Percentiles rank a stretch among this genome's conserved stretches.
phyloP scores from a whole-genome alignment of 1,140 invertebrate genomes.

The Drosophila orena region DNA sequence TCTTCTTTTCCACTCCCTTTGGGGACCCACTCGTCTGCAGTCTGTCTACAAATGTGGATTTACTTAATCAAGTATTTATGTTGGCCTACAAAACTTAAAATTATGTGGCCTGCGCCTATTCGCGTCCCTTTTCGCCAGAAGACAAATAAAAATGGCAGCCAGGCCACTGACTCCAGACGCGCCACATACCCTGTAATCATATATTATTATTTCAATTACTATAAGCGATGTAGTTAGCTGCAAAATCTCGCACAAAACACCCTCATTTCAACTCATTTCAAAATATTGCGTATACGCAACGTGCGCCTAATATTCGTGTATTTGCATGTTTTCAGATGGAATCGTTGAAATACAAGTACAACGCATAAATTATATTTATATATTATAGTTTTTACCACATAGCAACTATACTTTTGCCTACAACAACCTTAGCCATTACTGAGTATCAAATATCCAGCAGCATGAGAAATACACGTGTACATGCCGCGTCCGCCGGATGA shows the following conservation, averaged over 20 bases:
- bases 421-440: too few relatives aligned
- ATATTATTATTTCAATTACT: too few relatives aligned
- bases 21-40: conserved; percentile 40
- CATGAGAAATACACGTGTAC: conserved; percentile 18
- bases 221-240: too few relatives aligned
- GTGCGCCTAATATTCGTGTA: too few relatives aligned
- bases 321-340: too few relatives aligned
- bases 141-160: conserved; percentile 49
- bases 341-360: too few relatives aligned
- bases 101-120: conserved; percentile 45
- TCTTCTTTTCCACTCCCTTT: neutral
- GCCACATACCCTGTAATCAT: neutral
- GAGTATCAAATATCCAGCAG: conserved; percentile 12
- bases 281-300: too few relatives aligned
- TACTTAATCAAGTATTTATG: conserved; percentile 75
- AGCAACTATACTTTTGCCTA: too few relatives aligned
- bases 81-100: conserved; percentile 72
- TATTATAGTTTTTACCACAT: neutral
- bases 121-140: conserved; percentile 14
- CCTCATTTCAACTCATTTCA: too few relatives aligned
- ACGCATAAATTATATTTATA: too few relatives aligned
- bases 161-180: neutral
- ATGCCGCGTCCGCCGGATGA: conserved; percentile 13
- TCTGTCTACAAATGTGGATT: conserved; percentile 73
- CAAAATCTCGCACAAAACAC: too few relatives aligned